Base-by-base conservation (phyloP, 2,888 invertebrate species). In the Torymus tubicola region DNA sequence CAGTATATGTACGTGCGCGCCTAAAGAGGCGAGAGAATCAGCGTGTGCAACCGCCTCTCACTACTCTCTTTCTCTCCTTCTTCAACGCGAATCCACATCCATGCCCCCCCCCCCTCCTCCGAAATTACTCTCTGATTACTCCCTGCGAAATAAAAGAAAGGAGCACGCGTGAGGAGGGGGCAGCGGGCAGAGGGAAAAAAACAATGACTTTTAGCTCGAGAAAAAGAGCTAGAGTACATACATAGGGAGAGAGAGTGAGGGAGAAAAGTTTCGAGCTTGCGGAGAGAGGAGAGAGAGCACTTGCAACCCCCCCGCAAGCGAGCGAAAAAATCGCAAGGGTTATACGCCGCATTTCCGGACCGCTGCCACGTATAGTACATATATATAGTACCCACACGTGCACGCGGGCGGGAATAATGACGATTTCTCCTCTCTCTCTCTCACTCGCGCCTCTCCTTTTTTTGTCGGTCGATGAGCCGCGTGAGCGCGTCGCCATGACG, bases 131-230 rank as follows among this genome's bases (percentile, higher is more conserved):
- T 64, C 76, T 77, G 77, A 81, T 81, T 81, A 70, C 77, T 77
- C 64, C 55, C 65, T 63, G 11, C 24, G 31, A 11, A 42, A 60
- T 60, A 74, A 63, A 31, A 55, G 18, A 53, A 58, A 13, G 11
- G 14, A 55, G 42, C 24, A n/a, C 12, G 55, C 60, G 61, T 3
- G 60, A 16, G 3, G 13, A 16, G 55, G 68, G 53, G 42, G 14
- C 57, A n/a, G 31, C 55, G 13, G 79, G 16, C 8, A 42, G n/a
- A 21, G 69, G 67, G 71, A 42, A 63, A 65, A 65, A 73, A 74
- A 81, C 81, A 81, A 81, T 75, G 81, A 78, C 81, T 81, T 81
- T 81, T 81, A 81, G 74, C 71, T 64, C n/a, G 73, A 31, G 31
- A 31, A 31, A 31, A 31, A 31, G 31, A 31, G 31, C 31, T 31